Evolutionary conservation across 2,797 vertebrate genomes (phyloP), one percentile per base, ranked within the genome.

Genomic region (Kryptopterus vitreolus): DNA sequence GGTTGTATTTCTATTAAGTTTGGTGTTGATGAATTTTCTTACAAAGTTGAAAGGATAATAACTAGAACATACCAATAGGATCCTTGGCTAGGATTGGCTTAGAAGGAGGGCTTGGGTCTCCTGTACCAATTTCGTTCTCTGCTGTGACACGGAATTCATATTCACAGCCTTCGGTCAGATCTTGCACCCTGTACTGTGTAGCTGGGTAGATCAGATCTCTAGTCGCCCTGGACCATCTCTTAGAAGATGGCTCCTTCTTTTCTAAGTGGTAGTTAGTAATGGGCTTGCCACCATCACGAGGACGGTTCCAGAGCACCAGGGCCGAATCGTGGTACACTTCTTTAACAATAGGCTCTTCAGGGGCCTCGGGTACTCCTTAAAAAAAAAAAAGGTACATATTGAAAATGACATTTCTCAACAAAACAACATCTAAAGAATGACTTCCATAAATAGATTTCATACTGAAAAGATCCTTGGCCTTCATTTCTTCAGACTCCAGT

Each of bases 81-180:
- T 99, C 97, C 92, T 95, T 98, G 83, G 98, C 98, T 0, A 98
- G 94, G 85, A 99, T 85, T 82, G 97, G 96, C 90, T 96, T 96
- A 65, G 97, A 98, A 77, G 98, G 97, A 76, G 90, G 94, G 82
- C 98, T 99, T 81, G 96, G 96, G 84, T 99, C 97, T 89, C 98
- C 97, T 76, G 92, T 86, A 16, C 98, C 98, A 77, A 99, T 92
- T 94, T 99, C 98, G 68, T 99, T 99, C 91, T 98, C 95, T 89
- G 98, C 98, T 91, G 93, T 95, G 83, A 99, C 98, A 83, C 98
- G 95, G 91, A 99, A 99, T 92, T 99, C 96, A 82, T 98, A 99
- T 83, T 98, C 88, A 88, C 95, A 98, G 50, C 98, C 98, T 91
- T 99, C 96, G 53, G 95, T 90, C 26, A 99, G 95, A 84, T 98